Base-by-base conservation (phyloP, 2,888 invertebrate species). In the Agriopis aurantiaria region DNA sequence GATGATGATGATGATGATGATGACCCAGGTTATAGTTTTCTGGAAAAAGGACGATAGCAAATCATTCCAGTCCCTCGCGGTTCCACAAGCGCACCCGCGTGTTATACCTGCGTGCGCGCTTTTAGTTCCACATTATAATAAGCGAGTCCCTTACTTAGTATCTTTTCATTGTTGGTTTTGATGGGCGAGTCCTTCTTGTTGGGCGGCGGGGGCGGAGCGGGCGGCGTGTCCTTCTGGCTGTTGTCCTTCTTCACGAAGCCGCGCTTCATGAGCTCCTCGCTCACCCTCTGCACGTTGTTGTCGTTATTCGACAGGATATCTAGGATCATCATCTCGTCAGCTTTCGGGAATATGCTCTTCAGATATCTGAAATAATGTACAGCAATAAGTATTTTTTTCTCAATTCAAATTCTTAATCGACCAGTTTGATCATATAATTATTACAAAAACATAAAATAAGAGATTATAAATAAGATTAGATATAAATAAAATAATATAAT, bases 281-380 rank as follows among this genome's bases (percentile, higher is more conserved):
- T 97, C 0, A 98, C 97, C 79, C 96, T 97, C 86, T 98, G 97
- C 8, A 98, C 98, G 89, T 98, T 98, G 87, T 98, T 98, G 81
- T 98, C 98, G 80, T 97, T 97, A 87, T 97, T 97, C 60, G 97
- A 96, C 62, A 98, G 91, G 53, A 98, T 95, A 81, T 98, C 98
- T 65, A 98, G 94, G 45, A 98, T 96, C 55, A 98, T 88, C 33
- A 97, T 97, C 88, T 98, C 98, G 82, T 98, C 98, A 0, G 97
- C 98, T 89, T 97, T 97, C 0, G 98, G 97, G 87, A 98, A 98
- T 80, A 98, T 96, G 82, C 97, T 97, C 91, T 98, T 98, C 93
- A 68, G 52, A 48, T 98, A 98, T 93, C 98, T 98, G 92, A n/a
- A 66, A 68, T 3, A 51, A 52, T n/a, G 7, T 3, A 23, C 8